Evolutionary conservation across 2,113 vertebrate genomes (phyloP).

Genomic region (Cathartes aura): DNA sequence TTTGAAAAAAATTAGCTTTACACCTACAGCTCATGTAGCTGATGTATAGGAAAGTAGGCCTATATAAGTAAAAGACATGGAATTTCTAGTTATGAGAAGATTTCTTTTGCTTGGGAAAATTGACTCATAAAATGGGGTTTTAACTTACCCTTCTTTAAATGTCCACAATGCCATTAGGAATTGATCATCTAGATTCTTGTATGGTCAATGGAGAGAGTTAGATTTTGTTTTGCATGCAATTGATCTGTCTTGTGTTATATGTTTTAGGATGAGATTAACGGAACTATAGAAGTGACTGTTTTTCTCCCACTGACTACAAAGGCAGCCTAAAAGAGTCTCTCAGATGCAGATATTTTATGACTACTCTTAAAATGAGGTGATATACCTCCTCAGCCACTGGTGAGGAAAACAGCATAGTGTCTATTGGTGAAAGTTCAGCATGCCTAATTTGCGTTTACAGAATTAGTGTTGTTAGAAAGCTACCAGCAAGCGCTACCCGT

Average conservation of each 20-base stretch:
- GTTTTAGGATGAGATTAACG: not conserved
- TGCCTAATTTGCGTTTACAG: not conserved
- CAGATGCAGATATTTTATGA: not conserved
- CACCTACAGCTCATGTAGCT: not conserved
- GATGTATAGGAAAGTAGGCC: not conserved
- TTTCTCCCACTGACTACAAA: not conserved
- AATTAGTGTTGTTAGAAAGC: not conserved
- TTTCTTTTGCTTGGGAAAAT: not conserved
- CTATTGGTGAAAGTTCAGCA: not conserved
- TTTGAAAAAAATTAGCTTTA: not conserved
- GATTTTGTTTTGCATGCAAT: not conserved
- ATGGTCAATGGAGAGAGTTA: not conserved
- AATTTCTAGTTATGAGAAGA: not conserved
- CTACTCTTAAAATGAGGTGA: not conserved
- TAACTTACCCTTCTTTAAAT: not conserved
- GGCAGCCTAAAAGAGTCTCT: not conserved
- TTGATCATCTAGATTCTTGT: not conserved
- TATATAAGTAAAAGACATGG: not conserved
- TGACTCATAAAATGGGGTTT: not conserved
- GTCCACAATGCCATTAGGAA: not conserved
- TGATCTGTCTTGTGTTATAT: not conserved
- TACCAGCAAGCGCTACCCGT: rapidly evolving
- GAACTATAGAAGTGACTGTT: not conserved
- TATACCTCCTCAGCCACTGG: not conserved
- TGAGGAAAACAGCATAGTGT: not conserved